Evolutionary conservation across 2,113 vertebrate genomes (phyloP), one percentile per base, ranked within the genome.

Genomic region (Mus spicilegus): DNA sequence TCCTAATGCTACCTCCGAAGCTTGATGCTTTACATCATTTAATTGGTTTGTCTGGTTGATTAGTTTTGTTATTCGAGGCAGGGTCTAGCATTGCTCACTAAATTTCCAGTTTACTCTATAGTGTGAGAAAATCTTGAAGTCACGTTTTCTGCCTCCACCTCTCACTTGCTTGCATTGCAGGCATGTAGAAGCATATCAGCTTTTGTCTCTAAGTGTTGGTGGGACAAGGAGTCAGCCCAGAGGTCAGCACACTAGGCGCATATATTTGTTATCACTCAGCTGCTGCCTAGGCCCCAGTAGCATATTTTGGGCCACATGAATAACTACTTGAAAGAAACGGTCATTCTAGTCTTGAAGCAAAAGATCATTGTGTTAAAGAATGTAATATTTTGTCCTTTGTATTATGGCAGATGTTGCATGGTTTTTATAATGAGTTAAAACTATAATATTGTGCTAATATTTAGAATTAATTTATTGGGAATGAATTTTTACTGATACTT

Each of bases 391-490:
- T 63, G 1, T 81, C 36, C 20, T 36, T 30, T 13, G 33, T 26
- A 86, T 91, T 76, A 58, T 26, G 46, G 10, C 20, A 89, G 22
- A 26, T 14, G 39, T 39, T n/a, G 3, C n/a, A 78, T 80, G 4
- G 10, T 30, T 84, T 96, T 88, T 46, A 89, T n/a, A 82, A 88
- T 65, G 56, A 91, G 33, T 51, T 91, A 88, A 75, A 70, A 36
- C 30, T 76, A 3, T 24, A 54, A 42, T 49, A 76, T 72, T 90
- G 19, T 80, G 13, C 26, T 89, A 69, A 84, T 73, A 90, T 11
- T 92, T 30, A 84, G 63, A 77, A 20, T 88, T 4, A 92, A 93
- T 70, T 91, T 46, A 88, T 28, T 78, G 39, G 6, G 10, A 75
- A 95, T 39, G 7, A 80, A 95, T 39, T 90, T 26, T 61, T 51